Conservation (phyloP, 2,113 vertebrate species). For the Glaucidium brasilianum region DNA sequence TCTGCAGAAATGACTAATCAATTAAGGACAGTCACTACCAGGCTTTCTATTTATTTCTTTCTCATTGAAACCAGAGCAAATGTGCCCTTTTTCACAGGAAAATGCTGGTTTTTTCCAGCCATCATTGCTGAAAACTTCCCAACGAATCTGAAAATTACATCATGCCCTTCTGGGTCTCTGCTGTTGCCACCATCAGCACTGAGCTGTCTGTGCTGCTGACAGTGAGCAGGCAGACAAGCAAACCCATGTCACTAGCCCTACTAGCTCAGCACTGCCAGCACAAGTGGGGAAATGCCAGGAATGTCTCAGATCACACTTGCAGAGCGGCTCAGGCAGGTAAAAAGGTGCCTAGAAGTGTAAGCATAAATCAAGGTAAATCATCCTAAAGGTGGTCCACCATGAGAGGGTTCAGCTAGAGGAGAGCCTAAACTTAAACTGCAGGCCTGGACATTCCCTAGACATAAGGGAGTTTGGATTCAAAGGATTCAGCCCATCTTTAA, state of each 20-base stretch:
- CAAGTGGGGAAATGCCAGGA: neutral
- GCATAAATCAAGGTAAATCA: neutral
- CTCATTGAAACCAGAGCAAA: slow-evolving; percentile 52
- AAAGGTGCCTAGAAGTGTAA: neutral
- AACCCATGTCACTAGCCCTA: neutral
- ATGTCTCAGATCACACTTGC: fast-evolving
- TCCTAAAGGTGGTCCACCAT: neutral
- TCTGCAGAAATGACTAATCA: slow-evolving; percentile 69
- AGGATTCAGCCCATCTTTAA: neutral
- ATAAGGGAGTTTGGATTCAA: neutral
- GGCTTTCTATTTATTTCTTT: slow-evolving; percentile 61
- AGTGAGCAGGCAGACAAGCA: neutral
- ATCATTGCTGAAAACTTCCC: neutral
- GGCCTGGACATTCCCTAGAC: neutral
- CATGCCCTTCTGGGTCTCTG: neutral
- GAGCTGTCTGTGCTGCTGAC: neutral
- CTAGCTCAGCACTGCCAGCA: neutral
- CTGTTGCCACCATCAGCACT: neutral
- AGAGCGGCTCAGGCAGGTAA: neutral
- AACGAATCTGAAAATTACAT: neutral
- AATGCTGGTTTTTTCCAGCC: slow-evolving; percentile 14
- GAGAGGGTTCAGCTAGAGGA: neutral
- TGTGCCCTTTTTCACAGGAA: slow-evolving; percentile 20
- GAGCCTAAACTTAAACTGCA: too few species aligned
- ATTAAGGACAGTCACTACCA: slow-evolving; percentile 59